Evolutionary conservation across 92 coral and sea anemone genomes (phyloP).

Genomic region (Nematostella vectensis): DNA sequence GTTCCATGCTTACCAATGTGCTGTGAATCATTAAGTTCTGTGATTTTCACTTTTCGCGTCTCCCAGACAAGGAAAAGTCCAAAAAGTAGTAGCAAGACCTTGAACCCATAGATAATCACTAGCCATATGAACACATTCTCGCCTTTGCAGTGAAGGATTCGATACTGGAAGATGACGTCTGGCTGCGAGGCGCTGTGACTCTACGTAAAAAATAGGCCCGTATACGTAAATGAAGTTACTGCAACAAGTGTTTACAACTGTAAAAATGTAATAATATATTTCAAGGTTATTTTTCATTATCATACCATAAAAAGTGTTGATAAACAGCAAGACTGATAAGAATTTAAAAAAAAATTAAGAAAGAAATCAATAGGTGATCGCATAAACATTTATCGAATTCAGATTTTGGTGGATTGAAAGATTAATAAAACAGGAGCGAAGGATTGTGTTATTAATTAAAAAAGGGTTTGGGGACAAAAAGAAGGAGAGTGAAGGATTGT

Average conservation of each 20-base stretch:
- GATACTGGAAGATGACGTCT: conserved; percentile 30
- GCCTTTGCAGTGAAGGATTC: conserved; percentile 31
- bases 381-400: too few species aligned
- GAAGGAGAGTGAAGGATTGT: too few species aligned
- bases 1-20: conserved; percentile 53
- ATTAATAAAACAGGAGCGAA: too few species aligned
- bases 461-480: too few species aligned
- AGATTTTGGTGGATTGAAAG: too few species aligned
- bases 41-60: conserved; percentile 61
- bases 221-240: background rate
- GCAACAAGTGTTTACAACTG: background rate
- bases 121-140: conserved; percentile 25
- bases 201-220: too few species aligned
- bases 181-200: conserved; percentile 1
- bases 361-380: too few species aligned
- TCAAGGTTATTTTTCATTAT: background rate
- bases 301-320: too few species aligned
- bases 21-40: conserved; percentile 63
- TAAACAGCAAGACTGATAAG: too few species aligned
- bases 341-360: too few species aligned
- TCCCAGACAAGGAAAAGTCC: conserved; percentile 82
- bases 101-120: conserved; percentile 52
- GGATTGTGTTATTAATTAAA: too few species aligned
- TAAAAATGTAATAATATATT: background rate
- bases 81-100: conserved; percentile 58